Evolutionary conservation across 2,113 vertebrate genomes (phyloP), one percentile per base, ranked within the genome.

Genomic region (Gasterosteus aculeatus): DNA sequence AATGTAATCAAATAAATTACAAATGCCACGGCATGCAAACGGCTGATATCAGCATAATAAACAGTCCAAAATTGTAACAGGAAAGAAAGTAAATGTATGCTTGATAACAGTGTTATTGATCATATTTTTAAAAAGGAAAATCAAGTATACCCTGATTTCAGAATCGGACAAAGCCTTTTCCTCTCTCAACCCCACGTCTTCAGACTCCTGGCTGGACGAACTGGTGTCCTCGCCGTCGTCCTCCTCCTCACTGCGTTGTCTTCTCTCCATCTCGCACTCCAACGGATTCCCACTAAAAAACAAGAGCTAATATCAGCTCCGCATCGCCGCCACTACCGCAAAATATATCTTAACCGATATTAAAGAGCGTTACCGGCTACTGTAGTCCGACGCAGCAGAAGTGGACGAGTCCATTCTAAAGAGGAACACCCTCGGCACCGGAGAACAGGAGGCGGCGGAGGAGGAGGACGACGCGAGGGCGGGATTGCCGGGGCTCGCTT

Each of bases 141-240:
- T 53, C 5, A 51, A 33, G 11, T 4, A 3, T 87, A 96, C 96
- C 95, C 96, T 97, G 56, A 94, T 90, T 76, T 95, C 94, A 7
- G 92, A 93, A 60, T 95, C 93, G 7, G 95, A 94, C 72, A 95
- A 80, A 65, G 94, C 91, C 72, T 94, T 93, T 66, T 95, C 93
- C n/a, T 94, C 94, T 38, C 92, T 91, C 42, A 91, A 14, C 12
- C 33, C 76, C 0, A 70, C 69, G 26, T 92, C 87, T 63, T 93
- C 92, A 73, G 88, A 89, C 65, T 92, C 87, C 19, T 84, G 86
- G 65, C 86, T 83, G 74, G 90, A 92, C 10, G 79, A 91, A 59
- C 85, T 85, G 1, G 71, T 75, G 69, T 92, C 80, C 44, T 87
- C 90, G 1, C 85, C 83, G 4, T 91, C 87, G 1, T 91, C 87